Evolutionary conservation across 1,140 invertebrate genomes (phyloP).

Genomic region (Drosophila auraria): DNA sequence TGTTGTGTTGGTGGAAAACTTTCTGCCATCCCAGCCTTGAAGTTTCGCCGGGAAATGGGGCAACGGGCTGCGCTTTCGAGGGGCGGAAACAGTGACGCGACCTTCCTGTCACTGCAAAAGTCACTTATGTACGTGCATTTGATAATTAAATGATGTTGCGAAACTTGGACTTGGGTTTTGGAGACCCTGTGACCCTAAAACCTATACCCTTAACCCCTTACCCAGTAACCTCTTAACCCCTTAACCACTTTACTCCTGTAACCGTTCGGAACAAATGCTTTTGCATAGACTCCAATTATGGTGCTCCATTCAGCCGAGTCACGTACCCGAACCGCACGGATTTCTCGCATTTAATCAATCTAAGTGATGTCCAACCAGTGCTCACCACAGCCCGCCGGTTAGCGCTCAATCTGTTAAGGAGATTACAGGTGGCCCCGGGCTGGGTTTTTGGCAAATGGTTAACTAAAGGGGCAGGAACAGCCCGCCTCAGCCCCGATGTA

Average conservation of each 20-base stretch:
- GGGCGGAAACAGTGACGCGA: conserved; percentile 21
- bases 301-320: conserved; percentile 28
- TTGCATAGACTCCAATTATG: conserved; percentile 43
- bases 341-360: conserved; percentile 58
- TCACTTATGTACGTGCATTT: conserved; percentile 54
- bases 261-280: conserved; percentile 30
- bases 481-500: conserved; percentile 21
- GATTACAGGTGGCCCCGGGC: conserved; percentile 26
- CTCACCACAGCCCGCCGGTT: conserved; percentile 18
- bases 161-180: conserved; percentile 38
- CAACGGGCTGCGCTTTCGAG: background rate
- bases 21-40: conserved; percentile 25
- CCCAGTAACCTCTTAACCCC: background rate
- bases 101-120: conserved; percentile 47
- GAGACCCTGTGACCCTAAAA: background rate
- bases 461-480: conserved; percentile 2
- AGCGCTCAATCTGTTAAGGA: conserved; percentile 41
- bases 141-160: conserved; percentile 59
- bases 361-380: conserved; percentile 44
- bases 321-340: conserved; percentile 51
- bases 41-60: conserved; percentile 20
- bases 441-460: conserved; percentile 7
- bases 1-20: conserved; percentile 36
- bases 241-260: background rate
- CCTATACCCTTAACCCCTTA: conserved; percentile 8